Conservation (phyloP, 1,140 invertebrate genomes). For the Drosophila micromelanica region DNA sequence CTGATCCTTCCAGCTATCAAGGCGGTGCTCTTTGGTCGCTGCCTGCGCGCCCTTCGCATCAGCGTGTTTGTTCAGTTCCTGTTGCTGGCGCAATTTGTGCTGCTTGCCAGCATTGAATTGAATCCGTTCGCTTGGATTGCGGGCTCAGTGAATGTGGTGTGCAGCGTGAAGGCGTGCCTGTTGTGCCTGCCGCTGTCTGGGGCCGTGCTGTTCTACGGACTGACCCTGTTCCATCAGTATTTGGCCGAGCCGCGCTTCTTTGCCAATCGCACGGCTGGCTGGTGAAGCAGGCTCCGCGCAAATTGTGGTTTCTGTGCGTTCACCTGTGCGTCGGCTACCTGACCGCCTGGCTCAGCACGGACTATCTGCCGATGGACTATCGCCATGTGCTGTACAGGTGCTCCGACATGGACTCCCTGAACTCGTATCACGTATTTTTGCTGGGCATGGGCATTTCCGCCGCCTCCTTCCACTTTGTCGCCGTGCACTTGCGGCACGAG, state of each 20-base stretch:
- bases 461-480: constrained; percentile 88
- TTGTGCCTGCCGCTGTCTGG: constrained; percentile 85
- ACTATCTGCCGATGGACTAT: constrained; percentile 85
- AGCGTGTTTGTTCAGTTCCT: constrained; percentile 69
- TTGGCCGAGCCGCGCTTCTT: constrained; percentile 85
- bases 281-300: constrained; percentile 51
- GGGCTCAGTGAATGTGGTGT: no score
- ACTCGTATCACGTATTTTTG: constrained; percentile 87
- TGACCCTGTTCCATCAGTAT: constrained; percentile 87
- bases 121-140: no score
- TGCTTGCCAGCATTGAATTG: constrained; percentile 86
- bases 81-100: constrained; percentile 85
- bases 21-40: constrained; percentile 55
- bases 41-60: constrained; percentile 53
- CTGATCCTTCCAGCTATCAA: constrained; percentile 35
- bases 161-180: constrained; percentile 86
- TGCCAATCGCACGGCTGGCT: constrained; percentile 85
- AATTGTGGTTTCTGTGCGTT: constrained; percentile 84
- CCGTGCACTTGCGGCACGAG: constrained; percentile 85
- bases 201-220: constrained; percentile 86
- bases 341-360: constrained; percentile 86
- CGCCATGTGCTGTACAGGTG: constrained; percentile 58
- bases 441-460: constrained; percentile 88
- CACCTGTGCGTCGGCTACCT: constrained; percentile 86
- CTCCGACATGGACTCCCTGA: constrained; percentile 79